Base-by-base conservation (phyloP, 2,888 invertebrate genomes). In the Papilio elwesi region DNA sequence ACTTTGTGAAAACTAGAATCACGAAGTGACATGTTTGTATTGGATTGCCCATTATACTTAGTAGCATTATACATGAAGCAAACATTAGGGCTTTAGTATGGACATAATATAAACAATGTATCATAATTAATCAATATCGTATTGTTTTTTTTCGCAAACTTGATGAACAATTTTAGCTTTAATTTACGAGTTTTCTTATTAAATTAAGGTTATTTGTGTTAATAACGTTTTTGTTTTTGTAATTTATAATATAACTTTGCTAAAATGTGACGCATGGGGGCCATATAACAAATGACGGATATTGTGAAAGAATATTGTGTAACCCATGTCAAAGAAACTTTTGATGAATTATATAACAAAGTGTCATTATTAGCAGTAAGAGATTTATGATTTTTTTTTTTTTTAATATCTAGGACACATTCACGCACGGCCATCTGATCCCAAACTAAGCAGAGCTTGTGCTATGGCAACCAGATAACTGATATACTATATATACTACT, bases 1-100 rank as follows among this genome's bases (percentile, higher is more conserved):
- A 13, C 26, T 36, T 51, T 49, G 51, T 47, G 7, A 6, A 75
- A 10, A 49, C 49, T 65, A 51, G 12, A 63, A 73, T 68, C 48
- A 70, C 7, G 13, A 53, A 67, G 47, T 70, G 70, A 68, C 62
- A 67, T 38, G 51, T 52, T 47, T 49, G 51, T 67, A 62, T 67
- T 74, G 57, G 12, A 55, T 6, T 57, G 16, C 38, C 16, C 38
- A 38, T 57, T 36, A n/a, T 13, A 57, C 38, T 57, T 66, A 49
- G 70, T 57, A 16, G 57, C 48, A 55, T 70, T 70, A 64, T 66
- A 57, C 49, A 9, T 15, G 16, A 65, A 57, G 48, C 47, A 64
- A 64, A 64, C 65, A 57, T 71, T 71, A 13, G 15, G 15, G 11
- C 36, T 16, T 38, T 38, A 66, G 43, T 1, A 43, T 36, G 26